A percentile compares a stretch with the other conserved stretches of the same genome.
These are phyloP conservation scores for Prosopocoilus inquinatus DNA, from an alignment of 2,888 invertebrate genomes.

Conservation along the genomic window DNA sequence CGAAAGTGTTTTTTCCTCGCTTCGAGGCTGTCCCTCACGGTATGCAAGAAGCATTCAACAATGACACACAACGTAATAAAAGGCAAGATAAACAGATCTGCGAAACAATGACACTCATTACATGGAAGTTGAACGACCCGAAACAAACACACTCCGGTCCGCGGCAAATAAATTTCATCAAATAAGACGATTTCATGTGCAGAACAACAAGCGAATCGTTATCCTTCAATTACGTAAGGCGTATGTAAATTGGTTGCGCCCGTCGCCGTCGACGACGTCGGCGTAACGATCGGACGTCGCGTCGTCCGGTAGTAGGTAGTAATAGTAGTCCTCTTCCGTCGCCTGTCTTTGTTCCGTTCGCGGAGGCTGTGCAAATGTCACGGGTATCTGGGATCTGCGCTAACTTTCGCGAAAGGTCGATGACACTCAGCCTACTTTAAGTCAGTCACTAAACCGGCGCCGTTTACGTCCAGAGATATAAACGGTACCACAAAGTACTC, in stretches of 20 bases:
- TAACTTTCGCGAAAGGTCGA: conserved; percentile 18
- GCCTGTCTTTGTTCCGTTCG: background rate
- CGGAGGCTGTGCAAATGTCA: conserved; percentile 19
- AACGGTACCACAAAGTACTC: conserved; percentile 1
- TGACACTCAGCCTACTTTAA: conserved; percentile 16
- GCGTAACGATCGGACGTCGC: background rate
- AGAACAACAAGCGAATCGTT: background rate
- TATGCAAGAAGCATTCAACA: no score
- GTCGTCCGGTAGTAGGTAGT: background rate
- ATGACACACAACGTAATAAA: background rate
- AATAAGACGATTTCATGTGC: background rate
- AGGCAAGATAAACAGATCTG: conserved; percentile 1
- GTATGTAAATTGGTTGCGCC: no score
- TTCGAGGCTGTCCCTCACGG: no score
- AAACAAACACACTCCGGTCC: conserved; percentile 2
- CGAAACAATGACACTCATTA: conserved; percentile 2
- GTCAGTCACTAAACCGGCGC: conserved; percentile 16
- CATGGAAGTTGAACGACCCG: conserved; percentile 1
- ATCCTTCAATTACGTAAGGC: no score
- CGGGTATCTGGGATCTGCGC: conserved; percentile 12
- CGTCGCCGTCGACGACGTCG: background rate
- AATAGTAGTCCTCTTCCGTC: no score
- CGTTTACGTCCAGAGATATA: background rate
- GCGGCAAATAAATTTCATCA: conserved; percentile 1
- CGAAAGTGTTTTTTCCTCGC: no score